Evolutionary conservation across 2,113 vertebrate genomes (phyloP), one percentile per base, ranked within the genome.

Genomic region (Alectura lathami): DNA sequence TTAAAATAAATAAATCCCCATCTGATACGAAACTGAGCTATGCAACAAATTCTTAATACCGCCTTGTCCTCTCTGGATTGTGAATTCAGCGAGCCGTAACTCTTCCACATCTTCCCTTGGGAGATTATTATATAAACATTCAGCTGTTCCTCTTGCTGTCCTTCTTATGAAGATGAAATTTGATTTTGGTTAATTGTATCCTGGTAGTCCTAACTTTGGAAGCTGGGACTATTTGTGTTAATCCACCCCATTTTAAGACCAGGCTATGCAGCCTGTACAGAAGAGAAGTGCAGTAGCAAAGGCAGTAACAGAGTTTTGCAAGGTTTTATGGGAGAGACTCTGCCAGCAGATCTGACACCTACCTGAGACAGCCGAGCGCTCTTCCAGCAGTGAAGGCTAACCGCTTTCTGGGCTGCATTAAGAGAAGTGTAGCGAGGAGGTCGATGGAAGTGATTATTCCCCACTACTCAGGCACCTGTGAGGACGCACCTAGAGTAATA

Each of bases 111-210:
- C 38, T 86, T 96, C 93, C 66, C 83, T 75, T 88, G 72, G 85
- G 91, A 91, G 40, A 24, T 54, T 68, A 51, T 91, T 94, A 75
- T 0, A 20, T 95, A 97, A 94, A 36, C 1, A 5, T 34, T 96
- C 93, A 95, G 82, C 94, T 97, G 89, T 94, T 94, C 85, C 60
- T 93, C 75, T 88, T 88, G 72, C 72, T 90, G 88, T 43, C 83
- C 51, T 70, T 86, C 27, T 9, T 64, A 40, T 64, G 74, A 77
- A 86, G 43, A 88, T 76, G 93, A 81, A 95, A 83, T 89, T 93
- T 57, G 63, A 23, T 77, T 77, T 93, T 78, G 43, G 38, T 78
- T 67, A 56, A 40, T 86, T 91, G 22, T 77, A 48, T 93, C 48
- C 43, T 56, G 26, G 11, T 95, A 60, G 24, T 70, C 59, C 67